A percentile compares a stretch with the other conserved stretches of the same genome.
phyloP scores from a whole-genome alignment of 1,140 invertebrate genomes.

The Eulimnadia texana region DNA sequence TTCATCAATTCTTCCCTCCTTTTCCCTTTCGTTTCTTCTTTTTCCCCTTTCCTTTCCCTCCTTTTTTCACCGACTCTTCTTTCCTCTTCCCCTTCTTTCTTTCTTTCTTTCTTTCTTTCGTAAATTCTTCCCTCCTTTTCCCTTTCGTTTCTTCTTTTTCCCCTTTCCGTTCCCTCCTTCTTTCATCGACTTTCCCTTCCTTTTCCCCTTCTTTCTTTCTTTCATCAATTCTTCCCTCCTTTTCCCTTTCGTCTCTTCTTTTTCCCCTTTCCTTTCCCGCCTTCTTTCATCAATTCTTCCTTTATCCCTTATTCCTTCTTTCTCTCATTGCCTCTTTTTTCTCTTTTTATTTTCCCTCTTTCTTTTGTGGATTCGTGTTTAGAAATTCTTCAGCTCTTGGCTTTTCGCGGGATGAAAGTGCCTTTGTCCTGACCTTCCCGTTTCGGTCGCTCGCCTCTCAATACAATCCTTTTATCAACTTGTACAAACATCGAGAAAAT shows the following conservation, averaged over 20 bases:
- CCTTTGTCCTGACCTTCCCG: too few relatives aligned
- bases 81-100: background rate
- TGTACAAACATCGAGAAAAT: too few relatives aligned
- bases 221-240: background rate
- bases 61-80: background rate
- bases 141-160: too few relatives aligned
- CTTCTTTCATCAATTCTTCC: constrained; percentile 6
- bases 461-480: too few relatives aligned
- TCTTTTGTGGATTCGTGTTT: too few relatives aligned
- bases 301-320: too few relatives aligned
- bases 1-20: constrained; percentile 6
- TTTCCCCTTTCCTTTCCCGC: background rate
- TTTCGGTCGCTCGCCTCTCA: too few relatives aligned
- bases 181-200: too few relatives aligned
- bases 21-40: too few relatives aligned
- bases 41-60: background rate
- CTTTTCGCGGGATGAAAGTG: too few relatives aligned
- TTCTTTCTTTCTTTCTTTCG: background rate
- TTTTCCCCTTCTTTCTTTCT: background rate
- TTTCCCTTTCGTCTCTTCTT: background rate
- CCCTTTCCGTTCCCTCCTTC: too few relatives aligned
- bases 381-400: too few relatives aligned
- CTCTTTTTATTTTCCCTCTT: background rate
- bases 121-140: background rate
- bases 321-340: background rate